A percentile compares a stretch with the other conserved stretches of the same genome.
Evolutionary conservation across 2,113 vertebrate species (phyloP).

Genomic region (Lanius collurio): DNA sequence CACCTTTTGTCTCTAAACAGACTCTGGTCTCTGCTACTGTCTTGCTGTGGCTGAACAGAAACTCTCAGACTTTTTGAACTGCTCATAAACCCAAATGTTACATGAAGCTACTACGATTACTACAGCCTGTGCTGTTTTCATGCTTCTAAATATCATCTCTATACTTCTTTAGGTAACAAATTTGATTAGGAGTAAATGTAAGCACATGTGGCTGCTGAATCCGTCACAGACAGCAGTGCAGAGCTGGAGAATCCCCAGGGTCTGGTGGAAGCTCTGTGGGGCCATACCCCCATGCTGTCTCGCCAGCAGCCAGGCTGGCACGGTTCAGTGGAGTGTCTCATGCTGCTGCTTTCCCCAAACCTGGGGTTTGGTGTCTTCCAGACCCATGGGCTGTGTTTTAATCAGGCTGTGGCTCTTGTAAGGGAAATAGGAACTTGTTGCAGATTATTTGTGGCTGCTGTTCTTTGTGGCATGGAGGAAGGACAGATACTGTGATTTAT

Average conservation of each 20-base stretch:
- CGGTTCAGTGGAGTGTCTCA: neutral
- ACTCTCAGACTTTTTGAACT: neutral
- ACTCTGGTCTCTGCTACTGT: neutral
- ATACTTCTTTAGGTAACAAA: neutral
- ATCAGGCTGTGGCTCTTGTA: neutral
- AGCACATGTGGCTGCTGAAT: neutral
- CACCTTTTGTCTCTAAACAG: neutral
- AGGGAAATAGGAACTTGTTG: neutral
- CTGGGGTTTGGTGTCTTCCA: fast-evolving
- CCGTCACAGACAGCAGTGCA: fast-evolving
- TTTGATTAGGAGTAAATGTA: neutral
- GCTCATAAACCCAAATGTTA: neutral
- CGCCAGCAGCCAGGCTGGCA: neutral
- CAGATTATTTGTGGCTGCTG: neutral
- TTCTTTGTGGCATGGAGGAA: neutral
- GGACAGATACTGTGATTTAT: neutral
- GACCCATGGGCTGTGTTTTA: neutral
- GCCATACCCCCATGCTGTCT: fast-evolving
- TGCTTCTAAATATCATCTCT: neutral
- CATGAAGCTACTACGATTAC: neutral
- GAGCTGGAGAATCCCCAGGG: neutral
- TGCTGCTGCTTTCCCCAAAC: neutral
- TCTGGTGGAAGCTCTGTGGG: neutral
- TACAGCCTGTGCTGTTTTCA: neutral
- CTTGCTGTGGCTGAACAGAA: neutral